Base-by-base conservation (phyloP, 2,113 vertebrate species). In the Mungos mungo region DNA sequence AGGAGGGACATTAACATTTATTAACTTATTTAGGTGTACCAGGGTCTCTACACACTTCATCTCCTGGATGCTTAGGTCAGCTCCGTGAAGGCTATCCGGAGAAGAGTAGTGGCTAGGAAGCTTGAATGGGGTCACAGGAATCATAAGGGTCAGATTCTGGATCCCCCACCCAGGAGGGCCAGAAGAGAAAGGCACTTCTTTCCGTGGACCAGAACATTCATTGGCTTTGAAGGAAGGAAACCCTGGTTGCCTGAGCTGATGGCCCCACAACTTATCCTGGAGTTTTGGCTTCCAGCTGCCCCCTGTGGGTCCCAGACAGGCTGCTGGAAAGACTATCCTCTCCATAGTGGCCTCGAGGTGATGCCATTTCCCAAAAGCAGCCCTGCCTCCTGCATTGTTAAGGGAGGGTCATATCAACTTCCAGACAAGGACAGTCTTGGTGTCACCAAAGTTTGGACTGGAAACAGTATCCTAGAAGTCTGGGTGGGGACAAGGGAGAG, bases 261-360 rank as follows among this genome's bases (percentile, higher is more conserved):
- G 23, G 6, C 21, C 57, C 35, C 14, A 35, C 15, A 60, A 50
- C 38, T 60, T 57, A 10, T 41, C 6, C 41, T 41, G 0, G 11
- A 74, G 2, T 81, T 54, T 50, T 35, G 16, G 57, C 27, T 38
- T 72, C 29, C 13, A 35, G 6, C 2, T n/a, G 27, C n/a, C 2
- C 71, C 7, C 4, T 29, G 0, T 52, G 29, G n/a, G 14, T n/a
- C 12, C 60, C 60, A 69, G 47, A 90, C 19, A 38, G 65, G 68
- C 41, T 41, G 9, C 25, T 27, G 13, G 72, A 14, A 25, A 57
- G 25, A 23, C 14, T 50, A 35, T 65, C 4, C 7, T 33, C 72
- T 50, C 66, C 18, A 2, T 11, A 3, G 2, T 1, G 4, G 68
- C 29, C 60, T 4, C 1, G 15, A 38, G 4, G 12, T 4, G 6